Base-by-base conservation (phyloP, 2,888 invertebrate species). In the Ophioninae sp. region DNA sequence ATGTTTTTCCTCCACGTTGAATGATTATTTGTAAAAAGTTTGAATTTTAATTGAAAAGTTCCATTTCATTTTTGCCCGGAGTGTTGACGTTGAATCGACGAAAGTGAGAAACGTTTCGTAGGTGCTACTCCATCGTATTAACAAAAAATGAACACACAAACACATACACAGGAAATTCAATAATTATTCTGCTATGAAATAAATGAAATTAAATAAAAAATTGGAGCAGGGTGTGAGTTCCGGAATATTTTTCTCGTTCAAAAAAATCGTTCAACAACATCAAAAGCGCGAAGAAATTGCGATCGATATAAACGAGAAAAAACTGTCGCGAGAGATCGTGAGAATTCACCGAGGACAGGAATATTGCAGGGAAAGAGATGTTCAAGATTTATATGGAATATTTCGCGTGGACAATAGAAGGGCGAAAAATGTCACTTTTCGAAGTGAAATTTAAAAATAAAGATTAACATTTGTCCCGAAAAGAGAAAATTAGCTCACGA, bases 321-420 rank as follows among this genome's bases (percentile, higher is more conserved):
- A 79, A 62, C 50, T 50, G 50, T 50, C 13, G 50, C n/a, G 44
- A 68, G 13, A 44, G 61, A 50, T 78, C 39, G 72, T 39, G 39
- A 80, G 21, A 70, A 61, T 37, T 62, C 23, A 81, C 50, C 30
- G 41, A 56, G 69, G 37, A 70, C 3, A 70, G 56, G 50, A 77
- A 80, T 61, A 83, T 74, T 75, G 56, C n/a, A 50, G 37, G 62
- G 56, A 44, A 67, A 80, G 62, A 73, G 59, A 65, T 50, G 13
- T 83, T 81, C 68, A 84, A 83, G 75, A 61, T 85, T 81, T 83
- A 81, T 82, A 86, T 86, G 84, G 83, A 88, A 87, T 86, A 83
- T 86, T 85, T 88, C 87, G 87, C 89, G 89, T 90, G 83, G 86
- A 7, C 69, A 56, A 37, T 64, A 81, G 62, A 62, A 39, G 17